Conservation (phyloP, 1,140 invertebrate genomes). For the Bombus superbus region DNA sequence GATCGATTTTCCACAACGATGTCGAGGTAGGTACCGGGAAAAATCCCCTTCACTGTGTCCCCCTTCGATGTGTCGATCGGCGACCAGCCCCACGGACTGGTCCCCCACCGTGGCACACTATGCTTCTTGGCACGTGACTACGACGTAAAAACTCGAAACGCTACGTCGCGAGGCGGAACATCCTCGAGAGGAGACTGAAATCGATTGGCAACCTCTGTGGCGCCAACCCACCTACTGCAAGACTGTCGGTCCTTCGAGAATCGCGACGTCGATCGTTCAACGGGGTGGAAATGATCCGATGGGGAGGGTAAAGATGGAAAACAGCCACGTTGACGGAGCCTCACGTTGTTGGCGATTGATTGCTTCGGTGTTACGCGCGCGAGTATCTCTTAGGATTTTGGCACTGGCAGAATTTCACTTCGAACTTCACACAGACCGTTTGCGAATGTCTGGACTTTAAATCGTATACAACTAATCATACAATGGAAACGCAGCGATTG, state of each 20-base stretch:
- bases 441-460: too few species aligned
- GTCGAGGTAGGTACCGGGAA: slow-evolving; percentile 35
- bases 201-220: slow-evolving; percentile 48
- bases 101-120: background rate
- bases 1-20: slow-evolving; percentile 75
- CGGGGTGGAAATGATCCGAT: background rate
- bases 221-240: slow-evolving; percentile 3
- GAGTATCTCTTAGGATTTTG: background rate
- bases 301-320: background rate
- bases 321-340: background rate
- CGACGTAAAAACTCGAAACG: slow-evolving; percentile 35
- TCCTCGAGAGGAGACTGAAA: slow-evolving; percentile 32
- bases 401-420: background rate
- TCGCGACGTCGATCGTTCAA: background rate
- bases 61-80: slow-evolving; percentile 4
- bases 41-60: slow-evolving; percentile 50
- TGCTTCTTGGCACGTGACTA: slow-evolving; percentile 57
- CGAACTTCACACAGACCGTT: background rate
- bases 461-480: too few species aligned
- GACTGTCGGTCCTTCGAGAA: background rate
- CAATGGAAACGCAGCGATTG: too few species aligned
- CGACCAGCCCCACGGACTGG: background rate
- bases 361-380: background rate
- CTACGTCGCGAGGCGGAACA: slow-evolving; percentile 18
- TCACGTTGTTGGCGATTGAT: background rate